Conservation (phyloP, 2,113 vertebrate genomes). For the Eolophus roseicapilla region DNA sequence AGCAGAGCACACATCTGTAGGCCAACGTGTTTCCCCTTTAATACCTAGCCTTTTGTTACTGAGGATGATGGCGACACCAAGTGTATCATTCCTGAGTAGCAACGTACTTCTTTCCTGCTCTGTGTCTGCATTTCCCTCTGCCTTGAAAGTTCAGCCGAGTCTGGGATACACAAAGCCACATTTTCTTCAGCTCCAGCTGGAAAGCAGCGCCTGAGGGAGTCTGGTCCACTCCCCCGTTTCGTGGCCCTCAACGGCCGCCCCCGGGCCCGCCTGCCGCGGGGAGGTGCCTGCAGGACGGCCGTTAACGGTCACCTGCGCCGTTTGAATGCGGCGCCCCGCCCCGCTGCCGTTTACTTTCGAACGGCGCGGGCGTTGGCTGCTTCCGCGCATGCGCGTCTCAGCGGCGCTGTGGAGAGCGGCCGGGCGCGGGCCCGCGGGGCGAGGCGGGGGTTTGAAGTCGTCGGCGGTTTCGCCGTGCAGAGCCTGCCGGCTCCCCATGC, state of each 20-base stretch:
- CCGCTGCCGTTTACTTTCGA: background rate
- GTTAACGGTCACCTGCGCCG: background rate
- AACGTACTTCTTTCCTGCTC: background rate
- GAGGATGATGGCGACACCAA: background rate
- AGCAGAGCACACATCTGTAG: rapidly evolving
- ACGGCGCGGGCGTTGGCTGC: background rate
- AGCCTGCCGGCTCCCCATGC: too few species aligned
- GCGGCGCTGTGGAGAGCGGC: background rate
- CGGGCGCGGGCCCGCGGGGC: background rate
- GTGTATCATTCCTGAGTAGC: too few species aligned
- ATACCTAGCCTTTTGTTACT: rapidly evolving
- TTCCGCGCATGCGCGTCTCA: background rate
- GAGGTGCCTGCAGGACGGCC: background rate
- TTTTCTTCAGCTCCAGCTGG: background rate
- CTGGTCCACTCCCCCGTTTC: rapidly evolving
- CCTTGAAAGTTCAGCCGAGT: background rate
- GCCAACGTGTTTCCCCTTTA: background rate
- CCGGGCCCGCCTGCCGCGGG: too few species aligned
- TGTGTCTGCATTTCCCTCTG: background rate
- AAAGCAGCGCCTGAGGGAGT: background rate
- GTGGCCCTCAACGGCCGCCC: too few species aligned
- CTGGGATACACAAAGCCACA: background rate
- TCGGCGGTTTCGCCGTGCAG: background rate
- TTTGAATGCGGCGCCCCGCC: background rate
- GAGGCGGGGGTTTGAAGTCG: background rate